phyloP scores from a whole-genome alignment of 2,888 invertebrate species.

The Eumerus sabulonum region DNA sequence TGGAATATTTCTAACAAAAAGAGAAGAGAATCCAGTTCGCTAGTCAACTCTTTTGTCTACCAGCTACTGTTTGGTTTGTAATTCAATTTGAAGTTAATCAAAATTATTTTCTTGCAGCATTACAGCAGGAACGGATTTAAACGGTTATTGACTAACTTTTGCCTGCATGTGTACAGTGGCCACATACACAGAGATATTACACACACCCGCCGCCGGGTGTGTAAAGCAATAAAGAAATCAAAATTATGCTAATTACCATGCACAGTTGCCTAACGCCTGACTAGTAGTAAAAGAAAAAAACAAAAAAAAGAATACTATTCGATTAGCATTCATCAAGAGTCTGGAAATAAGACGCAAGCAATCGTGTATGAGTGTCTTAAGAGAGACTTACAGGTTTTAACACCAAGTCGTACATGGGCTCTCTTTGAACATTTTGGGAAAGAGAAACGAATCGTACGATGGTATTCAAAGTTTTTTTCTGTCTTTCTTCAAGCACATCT shows the following conservation, averaged over 20 bases:
- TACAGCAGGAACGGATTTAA: constrained; percentile 4
- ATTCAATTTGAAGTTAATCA: background rate
- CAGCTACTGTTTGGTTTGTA: background rate
- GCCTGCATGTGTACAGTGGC: constrained; percentile 2
- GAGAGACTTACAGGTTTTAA: constrained; percentile 13
- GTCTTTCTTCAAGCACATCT: constrained; percentile 34
- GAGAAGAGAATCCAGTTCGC: constrained; percentile 23
- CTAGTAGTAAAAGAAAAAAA: background rate
- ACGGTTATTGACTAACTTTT: constrained; percentile 17
- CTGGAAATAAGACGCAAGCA: constrained; percentile 28
- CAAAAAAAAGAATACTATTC: constrained; percentile 16
- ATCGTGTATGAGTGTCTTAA: constrained; percentile 51
- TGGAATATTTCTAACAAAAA: background rate
- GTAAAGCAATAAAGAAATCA: constrained; percentile 36
- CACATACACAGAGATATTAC: background rate
- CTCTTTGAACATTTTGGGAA: background rate
- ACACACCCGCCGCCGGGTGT: no score
- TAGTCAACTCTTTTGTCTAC: constrained; percentile 39
- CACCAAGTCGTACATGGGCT: no score
- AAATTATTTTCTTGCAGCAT: constrained; percentile 2
- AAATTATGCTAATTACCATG: constrained; percentile 46
- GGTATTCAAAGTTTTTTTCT: constrained; percentile 52
- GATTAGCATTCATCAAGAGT: constrained; percentile 41
- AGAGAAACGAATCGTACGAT: constrained; percentile 25
- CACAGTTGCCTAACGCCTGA: constrained; percentile 51